A percentile compares a stretch with the other conserved stretches of the same genome.
Evolutionary conservation across 2,797 vertebrate genomes (phyloP).

Genomic region (Sylvilagus floridanus): DNA sequence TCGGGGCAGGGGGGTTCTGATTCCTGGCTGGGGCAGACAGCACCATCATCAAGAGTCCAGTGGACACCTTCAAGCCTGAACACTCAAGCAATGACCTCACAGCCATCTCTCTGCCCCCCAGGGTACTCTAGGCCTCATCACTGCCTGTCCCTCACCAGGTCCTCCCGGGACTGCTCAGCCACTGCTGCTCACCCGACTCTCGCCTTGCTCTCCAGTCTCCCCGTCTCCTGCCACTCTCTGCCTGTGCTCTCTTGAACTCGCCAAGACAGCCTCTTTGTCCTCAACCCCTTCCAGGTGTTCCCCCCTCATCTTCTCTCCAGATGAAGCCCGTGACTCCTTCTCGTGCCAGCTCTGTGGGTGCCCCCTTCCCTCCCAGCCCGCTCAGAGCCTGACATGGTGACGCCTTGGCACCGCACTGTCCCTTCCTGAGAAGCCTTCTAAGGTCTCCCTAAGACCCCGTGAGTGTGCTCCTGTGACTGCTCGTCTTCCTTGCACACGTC

Average conservation of each 20-base stretch:
- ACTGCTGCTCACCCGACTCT: background rate
- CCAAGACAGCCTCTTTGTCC: background rate
- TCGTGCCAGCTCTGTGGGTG: background rate
- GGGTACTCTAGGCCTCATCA: background rate
- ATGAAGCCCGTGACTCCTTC: slow-evolving; percentile 20
- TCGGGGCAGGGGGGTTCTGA: background rate
- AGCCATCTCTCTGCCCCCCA: background rate
- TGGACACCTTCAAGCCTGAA: background rate
- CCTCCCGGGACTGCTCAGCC: background rate
- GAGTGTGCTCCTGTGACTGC: background rate
- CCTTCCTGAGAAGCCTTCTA: background rate
- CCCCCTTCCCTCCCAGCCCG: background rate
- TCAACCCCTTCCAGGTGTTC: background rate
- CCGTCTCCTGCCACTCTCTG: background rate
- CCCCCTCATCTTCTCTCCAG: background rate
- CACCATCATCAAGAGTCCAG: background rate
- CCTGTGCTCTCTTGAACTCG: background rate
- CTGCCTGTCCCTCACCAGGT: background rate
- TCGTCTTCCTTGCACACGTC: background rate
- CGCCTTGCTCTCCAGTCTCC: background rate
- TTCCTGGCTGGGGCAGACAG: background rate
- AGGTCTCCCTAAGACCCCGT: background rate
- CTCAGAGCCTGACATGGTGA: background rate
- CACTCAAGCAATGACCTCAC: background rate
- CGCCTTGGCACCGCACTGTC: background rate